These are phyloP conservation scores for Stramonita haemastoma DNA, from an alignment of 2,888 invertebrate species.

Conservation along the genomic window DNA sequence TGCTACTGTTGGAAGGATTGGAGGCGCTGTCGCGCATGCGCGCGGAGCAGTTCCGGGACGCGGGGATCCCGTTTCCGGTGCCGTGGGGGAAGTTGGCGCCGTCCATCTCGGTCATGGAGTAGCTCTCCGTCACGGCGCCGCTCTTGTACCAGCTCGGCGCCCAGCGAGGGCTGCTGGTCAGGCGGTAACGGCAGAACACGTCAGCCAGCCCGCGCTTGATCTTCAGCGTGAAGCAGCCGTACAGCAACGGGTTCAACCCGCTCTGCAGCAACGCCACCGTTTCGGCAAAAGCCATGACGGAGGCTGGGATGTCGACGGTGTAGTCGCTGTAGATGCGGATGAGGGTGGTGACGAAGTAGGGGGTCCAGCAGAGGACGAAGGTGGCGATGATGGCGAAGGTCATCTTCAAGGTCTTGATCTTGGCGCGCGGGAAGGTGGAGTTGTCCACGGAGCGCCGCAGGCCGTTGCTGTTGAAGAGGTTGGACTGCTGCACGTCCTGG, in stretches of 20 bases:
- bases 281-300: conserved; percentile 76
- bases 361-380: conserved; percentile 78
- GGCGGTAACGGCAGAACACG: conserved; percentile 60
- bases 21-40: conserved; percentile 37
- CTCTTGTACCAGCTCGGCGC: conserved; percentile 47
- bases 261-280: conserved; percentile 75
- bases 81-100: conserved; percentile 32
- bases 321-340: conserved; percentile 78
- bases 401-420: conserved; percentile 79
- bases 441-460: conserved; percentile 64
- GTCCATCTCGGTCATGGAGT: conserved; percentile 49
- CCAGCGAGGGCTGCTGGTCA: conserved; percentile 39
- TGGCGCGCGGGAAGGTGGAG: conserved; percentile 77
- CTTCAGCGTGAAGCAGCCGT: conserved; percentile 78
- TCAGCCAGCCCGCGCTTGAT: conserved; percentile 65
- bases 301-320: conserved; percentile 67
- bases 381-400: conserved; percentile 78
- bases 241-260: conserved; percentile 78
- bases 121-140: conserved; percentile 51
- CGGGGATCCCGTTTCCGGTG: conserved; percentile 29
- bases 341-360: conserved; percentile 78
- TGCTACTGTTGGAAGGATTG: conserved; percentile 37
- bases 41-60: conserved; percentile 35
- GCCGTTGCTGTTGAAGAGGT: conserved; percentile 43
- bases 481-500: conserved; percentile 44